These are phyloP conservation scores for Papilio polytes DNA, from an alignment of 1,140 invertebrate species.

Conservation along the genomic window DNA sequence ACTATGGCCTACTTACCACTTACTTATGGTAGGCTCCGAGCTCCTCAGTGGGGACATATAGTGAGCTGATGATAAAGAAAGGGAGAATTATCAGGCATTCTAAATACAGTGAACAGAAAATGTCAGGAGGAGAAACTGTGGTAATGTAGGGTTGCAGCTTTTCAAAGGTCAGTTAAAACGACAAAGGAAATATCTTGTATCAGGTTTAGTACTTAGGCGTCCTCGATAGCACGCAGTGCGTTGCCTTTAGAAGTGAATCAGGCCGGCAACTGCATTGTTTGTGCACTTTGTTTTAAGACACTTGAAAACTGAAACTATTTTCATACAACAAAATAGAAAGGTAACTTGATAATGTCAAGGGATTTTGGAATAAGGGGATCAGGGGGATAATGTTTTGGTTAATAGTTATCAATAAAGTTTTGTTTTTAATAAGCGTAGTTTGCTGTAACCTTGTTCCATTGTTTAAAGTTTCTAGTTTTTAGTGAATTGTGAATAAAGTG, in stretches of 20 bases:
- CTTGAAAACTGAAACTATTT: not conserved
- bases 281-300: constrained; percentile 19
- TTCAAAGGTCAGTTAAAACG: constrained; percentile 8
- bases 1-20: too few relatives aligned
- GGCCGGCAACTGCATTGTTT: constrained; percentile 31
- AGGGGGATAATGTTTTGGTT: not conserved
- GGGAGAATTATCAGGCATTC: too few relatives aligned
- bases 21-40: too few relatives aligned
- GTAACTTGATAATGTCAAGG: not conserved
- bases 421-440: too few relatives aligned
- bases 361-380: not conserved
- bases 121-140: not conserved
- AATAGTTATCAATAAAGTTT: not conserved
- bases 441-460: not conserved
- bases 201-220: not conserved
- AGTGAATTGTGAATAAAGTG: too few relatives aligned
- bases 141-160: not conserved
- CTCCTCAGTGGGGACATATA: too few relatives aligned
- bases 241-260: constrained; percentile 33
- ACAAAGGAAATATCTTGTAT: constrained; percentile 26
- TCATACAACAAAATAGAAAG: not conserved
- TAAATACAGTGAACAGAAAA: not conserved
- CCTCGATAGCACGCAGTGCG: constrained; percentile 20
- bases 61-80: too few relatives aligned
- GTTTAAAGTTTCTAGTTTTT: not conserved